These are phyloP conservation scores for Galeruca laticollis DNA, from an alignment of 2,888 invertebrate species.

Conservation along the genomic window DNA sequence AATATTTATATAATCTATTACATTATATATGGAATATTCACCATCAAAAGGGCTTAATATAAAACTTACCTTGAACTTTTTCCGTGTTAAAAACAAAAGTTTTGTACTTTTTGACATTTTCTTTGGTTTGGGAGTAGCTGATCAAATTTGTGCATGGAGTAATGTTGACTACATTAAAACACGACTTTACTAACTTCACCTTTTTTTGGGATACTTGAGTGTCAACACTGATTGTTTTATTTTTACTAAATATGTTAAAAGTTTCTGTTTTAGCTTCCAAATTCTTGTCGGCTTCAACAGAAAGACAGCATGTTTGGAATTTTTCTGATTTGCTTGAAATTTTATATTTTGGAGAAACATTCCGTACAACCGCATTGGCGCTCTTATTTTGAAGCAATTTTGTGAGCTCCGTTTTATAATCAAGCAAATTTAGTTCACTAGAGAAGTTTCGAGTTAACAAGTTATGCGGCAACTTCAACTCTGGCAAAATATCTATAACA, in stretches of 20 bases:
- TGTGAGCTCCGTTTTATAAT: background rate
- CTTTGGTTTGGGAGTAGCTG: constrained; percentile 42
- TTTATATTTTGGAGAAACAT: background rate
- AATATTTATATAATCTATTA: too few relatives aligned
- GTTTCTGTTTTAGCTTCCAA: constrained; percentile 14
- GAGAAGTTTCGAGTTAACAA: background rate
- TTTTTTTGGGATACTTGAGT: constrained; percentile 1
- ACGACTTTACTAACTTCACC: constrained; percentile 24
- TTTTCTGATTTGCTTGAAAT: background rate
- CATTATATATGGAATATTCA: too few relatives aligned
- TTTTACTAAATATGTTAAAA: constrained; percentile 11
- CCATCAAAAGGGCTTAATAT: background rate
- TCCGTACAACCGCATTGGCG: background rate
- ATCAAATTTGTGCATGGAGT: constrained; percentile 37
- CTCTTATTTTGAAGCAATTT: background rate
- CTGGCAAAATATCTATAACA: background rate
- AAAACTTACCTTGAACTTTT: background rate
- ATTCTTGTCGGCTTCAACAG: background rate
- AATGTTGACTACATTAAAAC: constrained; percentile 28
- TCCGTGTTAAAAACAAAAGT: background rate
- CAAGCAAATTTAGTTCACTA: background rate
- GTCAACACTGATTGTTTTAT: background rate
- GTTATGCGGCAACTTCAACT: background rate
- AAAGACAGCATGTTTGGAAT: background rate
- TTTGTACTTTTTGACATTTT: background rate